These are phyloP conservation scores for Trachymyrmex septentrionalis DNA, from an alignment of 1,140 invertebrate genomes.

Conservation along the genomic window DNA sequence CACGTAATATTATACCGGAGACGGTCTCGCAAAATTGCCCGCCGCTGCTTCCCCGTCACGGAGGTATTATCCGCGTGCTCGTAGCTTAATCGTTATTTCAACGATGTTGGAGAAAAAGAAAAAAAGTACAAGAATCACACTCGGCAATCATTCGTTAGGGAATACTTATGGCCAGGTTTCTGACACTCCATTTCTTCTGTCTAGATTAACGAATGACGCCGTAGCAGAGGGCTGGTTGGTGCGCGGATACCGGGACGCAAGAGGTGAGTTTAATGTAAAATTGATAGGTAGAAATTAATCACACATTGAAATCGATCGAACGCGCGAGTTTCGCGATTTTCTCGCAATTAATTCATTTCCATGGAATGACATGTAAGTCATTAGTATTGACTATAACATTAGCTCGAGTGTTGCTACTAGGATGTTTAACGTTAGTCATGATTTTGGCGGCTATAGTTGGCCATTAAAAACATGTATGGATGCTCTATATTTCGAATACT, in stretches of 20 bases:
- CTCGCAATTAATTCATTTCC: slow-evolving; percentile 5
- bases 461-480: not conserved
- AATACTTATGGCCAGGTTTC: not conserved
- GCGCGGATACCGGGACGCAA: slow-evolving; percentile 81
- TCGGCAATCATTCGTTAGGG: not conserved
- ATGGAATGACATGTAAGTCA: not conserved
- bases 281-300: not conserved
- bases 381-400: not conserved
- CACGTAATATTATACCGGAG: slow-evolving; percentile 54
- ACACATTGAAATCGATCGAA: not conserved
- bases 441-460: not conserved
- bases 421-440: not conserved
- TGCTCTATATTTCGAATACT: not conserved
- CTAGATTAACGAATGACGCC: slow-evolving; percentile 84
- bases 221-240: slow-evolving; percentile 84
- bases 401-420: not conserved
- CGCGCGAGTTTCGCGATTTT: not conserved
- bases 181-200: slow-evolving; percentile 71
- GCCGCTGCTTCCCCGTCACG: not conserved
- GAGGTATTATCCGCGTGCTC: not conserved
- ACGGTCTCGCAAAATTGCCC: slow-evolving; percentile 54
- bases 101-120: not conserved
- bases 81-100: slow-evolving; percentile 6
- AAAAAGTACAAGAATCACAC: too few relatives aligned
- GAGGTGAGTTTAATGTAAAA: slow-evolving; percentile 77